Base-by-base conservation (phyloP, 92 coral and sea anemone genomes). In the Siderastrea radians region DNA sequence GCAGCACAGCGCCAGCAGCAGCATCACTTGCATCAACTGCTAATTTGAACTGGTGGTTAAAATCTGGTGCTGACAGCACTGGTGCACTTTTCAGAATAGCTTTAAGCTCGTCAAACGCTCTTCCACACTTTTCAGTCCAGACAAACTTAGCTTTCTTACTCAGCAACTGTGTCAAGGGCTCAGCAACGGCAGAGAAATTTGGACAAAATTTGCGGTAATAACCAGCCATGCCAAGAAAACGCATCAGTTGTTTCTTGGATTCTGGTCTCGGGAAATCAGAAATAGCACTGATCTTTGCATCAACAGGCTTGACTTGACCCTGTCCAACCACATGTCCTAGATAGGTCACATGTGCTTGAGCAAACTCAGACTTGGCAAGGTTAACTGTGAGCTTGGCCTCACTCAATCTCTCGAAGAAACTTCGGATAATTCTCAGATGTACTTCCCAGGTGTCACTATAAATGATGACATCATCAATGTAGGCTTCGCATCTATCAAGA, bases 181-280 rank as follows among this genome's bases (percentile, higher is more conserved):
- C 88, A 6, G 91, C 51, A 43, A 91, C 68, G 0, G 70, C 5
- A 3, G 96, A 80, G 77, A 91, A 87, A 82, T 94, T 88, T 10
- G 61, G 88, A 17, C 85, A 79, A 59, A 91, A 91, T 90, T 69
- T 85, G 16, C 96, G 71, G 81, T 88, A 91, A 58, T 88, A 94
- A 1, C 86, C 87, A 12, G 92, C 91, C 81, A 94, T 84, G 7
- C 96, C 94, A 3, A 94, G 93, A 54, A 94, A 94, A 15, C 94
- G 89, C 88, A 67, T 85, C 9, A 94, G 58, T 58, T 88, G 85
- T 46, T 74, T 88, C 77, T 78, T 87, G 62, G 48, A 43, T 16
- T 79, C 51, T 51, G 89, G 91, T 77, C 61, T 5, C 1, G 78
- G 91, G 38, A 87, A 82, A 1, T 60, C 62, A 19, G 67, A 47